These are phyloP conservation scores for Aphelenchoides avenae DNA, from an alignment of 1,140 invertebrate species.

Conservation along the genomic window DNA sequence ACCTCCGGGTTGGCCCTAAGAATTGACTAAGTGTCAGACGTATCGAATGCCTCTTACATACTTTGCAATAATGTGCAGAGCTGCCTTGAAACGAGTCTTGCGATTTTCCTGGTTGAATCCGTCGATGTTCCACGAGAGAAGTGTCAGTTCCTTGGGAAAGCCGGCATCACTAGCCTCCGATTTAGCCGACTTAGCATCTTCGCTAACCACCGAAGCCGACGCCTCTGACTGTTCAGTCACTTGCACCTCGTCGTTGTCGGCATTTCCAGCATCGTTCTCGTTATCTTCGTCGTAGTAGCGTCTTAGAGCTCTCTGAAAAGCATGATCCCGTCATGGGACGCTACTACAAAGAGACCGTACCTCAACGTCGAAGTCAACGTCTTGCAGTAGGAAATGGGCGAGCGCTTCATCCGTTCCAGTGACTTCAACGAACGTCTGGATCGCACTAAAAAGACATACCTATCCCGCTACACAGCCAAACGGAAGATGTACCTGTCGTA, in stretches of 20 bases:
- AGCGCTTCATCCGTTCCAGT: constrained; percentile 27
- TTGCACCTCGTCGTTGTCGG: too few species aligned
- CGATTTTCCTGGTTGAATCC: constrained; percentile 65
- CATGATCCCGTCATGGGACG: too few species aligned
- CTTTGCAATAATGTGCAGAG: constrained; percentile 64
- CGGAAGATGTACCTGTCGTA: too few species aligned
- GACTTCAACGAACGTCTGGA: constrained; percentile 19
- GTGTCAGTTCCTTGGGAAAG: constrained; percentile 33
- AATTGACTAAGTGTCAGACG: constrained; percentile 12
- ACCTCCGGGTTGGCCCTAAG: constrained; percentile 66
- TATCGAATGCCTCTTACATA: constrained; percentile 50
- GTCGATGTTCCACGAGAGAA: constrained; percentile 69
- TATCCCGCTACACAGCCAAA: too few species aligned
- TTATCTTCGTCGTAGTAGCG: too few species aligned
- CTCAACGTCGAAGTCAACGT: constrained; percentile 28
- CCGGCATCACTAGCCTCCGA: too few species aligned
- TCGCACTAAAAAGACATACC: too few species aligned
- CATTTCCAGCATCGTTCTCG: too few species aligned
- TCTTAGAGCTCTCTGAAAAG: too few species aligned
- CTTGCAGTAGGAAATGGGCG: constrained; percentile 28
- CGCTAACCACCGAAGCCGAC: too few species aligned
- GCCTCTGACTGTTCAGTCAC: too few species aligned
- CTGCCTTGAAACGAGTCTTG: constrained; percentile 63
- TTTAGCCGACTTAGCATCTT: too few species aligned
- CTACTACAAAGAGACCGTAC: constrained; percentile 2